These are phyloP conservation scores for Melangyna quadrimaculata DNA, from an alignment of 2,888 invertebrate species.

Conservation along the genomic window DNA sequence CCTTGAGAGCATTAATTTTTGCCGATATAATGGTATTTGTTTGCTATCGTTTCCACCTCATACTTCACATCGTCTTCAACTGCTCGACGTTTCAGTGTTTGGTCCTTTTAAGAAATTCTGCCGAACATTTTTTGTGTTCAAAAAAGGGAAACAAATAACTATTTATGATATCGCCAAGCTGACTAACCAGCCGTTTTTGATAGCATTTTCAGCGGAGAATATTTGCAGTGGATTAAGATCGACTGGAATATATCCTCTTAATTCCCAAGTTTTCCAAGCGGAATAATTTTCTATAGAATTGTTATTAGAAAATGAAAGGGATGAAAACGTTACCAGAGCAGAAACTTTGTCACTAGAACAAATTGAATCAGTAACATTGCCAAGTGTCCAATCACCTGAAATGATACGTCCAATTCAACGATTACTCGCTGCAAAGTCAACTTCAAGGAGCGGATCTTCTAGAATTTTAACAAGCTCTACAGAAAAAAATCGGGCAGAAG, in stretches of 20 bases:
- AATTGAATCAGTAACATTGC: too few relatives aligned
- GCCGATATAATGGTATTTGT: too few relatives aligned
- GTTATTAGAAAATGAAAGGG: not conserved
- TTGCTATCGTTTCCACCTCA: too few relatives aligned
- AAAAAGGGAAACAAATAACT: not conserved
- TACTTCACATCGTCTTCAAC: not conserved
- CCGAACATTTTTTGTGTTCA: not conserved
- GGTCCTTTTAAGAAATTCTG: conserved; percentile 13
- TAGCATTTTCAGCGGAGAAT: not conserved
- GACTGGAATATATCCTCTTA: not conserved
- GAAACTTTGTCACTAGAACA: not conserved
- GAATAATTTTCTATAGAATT: not conserved
- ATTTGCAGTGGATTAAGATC: not conserved
- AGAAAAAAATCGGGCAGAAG: not conserved
- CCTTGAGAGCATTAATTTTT: too few relatives aligned
- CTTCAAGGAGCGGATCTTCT: not conserved
- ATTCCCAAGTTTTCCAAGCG: not conserved
- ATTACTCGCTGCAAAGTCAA: not conserved
- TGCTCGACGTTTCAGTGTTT: not conserved
- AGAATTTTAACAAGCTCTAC: not conserved
- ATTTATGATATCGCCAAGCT: not conserved
- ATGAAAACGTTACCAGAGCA: not conserved
- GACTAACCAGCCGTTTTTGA: not conserved
- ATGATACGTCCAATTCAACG: conserved; percentile 9
- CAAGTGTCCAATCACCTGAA: not conserved